These are phyloP conservation scores for Drosophila aff. DNA, from an alignment of 1,140 invertebrate species.

Conservation along the genomic window DNA sequence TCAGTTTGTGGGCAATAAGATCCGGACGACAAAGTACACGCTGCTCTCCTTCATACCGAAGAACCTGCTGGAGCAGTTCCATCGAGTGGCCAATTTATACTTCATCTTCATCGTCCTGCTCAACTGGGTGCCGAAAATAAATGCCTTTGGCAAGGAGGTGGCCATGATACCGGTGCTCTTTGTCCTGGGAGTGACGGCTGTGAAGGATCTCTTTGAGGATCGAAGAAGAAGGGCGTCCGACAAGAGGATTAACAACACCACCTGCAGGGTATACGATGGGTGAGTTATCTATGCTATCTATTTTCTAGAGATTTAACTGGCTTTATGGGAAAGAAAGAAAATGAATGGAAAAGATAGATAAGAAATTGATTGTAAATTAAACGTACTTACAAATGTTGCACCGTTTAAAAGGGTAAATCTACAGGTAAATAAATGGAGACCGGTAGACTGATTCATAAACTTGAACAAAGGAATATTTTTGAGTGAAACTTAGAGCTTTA, in stretches of 20 bases:
- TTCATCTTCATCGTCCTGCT: slow-evolving; percentile 98
- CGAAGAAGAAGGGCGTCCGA: slow-evolving; percentile 94
- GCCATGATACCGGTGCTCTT: slow-evolving; percentile 97
- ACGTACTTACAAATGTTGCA: not conserved
- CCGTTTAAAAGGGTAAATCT: not conserved
- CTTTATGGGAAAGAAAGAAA: not conserved
- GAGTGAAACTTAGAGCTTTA: not conserved
- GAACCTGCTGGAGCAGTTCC: slow-evolving; percentile 99
- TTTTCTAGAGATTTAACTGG: not conserved
- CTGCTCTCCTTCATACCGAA: slow-evolving; percentile 97
- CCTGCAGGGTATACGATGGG: slow-evolving; percentile 95
- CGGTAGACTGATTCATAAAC: slow-evolving; percentile 3
- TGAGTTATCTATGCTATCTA: slow-evolving; percentile 86
- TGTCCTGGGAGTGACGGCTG: slow-evolving; percentile 97
- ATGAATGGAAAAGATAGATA: not conserved
- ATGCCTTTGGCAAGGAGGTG: slow-evolving; percentile 98
- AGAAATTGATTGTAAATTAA: not conserved
- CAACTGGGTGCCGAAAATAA: slow-evolving; percentile 97
- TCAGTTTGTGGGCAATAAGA: slow-evolving; percentile 91
- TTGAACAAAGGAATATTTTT: slow-evolving; percentile 11
- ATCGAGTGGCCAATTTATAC: slow-evolving; percentile 98
- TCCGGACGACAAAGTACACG: slow-evolving; percentile 98
- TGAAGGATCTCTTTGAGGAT: slow-evolving; percentile 99
- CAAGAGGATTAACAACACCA: slow-evolving; percentile 96
- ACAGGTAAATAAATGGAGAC: slow-evolving; percentile 1